Conservation (phyloP, 35 echinoderm and acorn worm species). For the Diadema setosum region DNA sequence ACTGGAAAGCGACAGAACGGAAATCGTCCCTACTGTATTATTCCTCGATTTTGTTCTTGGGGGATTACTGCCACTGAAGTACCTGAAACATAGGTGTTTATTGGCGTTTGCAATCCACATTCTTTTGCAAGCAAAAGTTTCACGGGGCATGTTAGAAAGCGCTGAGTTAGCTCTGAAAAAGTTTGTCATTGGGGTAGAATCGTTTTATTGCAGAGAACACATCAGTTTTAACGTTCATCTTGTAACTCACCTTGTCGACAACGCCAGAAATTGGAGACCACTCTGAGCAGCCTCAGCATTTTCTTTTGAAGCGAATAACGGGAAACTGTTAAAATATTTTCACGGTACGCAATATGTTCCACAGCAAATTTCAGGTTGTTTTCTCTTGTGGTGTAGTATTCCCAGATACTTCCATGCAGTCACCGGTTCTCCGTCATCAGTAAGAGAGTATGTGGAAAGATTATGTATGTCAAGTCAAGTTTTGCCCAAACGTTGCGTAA, state of each 20-base stretch:
- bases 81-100: slow-evolving; percentile 22
- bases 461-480: neutral
- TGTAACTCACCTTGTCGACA: neutral
- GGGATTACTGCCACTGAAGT: neutral
- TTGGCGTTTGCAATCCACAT: neutral
- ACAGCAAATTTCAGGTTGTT: slow-evolving; percentile 9
- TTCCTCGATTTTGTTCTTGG: neutral
- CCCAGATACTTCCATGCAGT: neutral
- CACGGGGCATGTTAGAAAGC: neutral
- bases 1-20: slow-evolving; percentile 45
- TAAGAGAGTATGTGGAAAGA: neutral
- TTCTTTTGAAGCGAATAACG: slow-evolving; percentile 40
- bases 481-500: neutral
- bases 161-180: neutral
- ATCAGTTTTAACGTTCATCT: slow-evolving; percentile 32
- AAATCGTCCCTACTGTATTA: slow-evolving; percentile 31
- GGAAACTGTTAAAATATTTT: slow-evolving; percentile 9
- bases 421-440: neutral
- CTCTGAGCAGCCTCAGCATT: slow-evolving; percentile 37
- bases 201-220: slow-evolving; percentile 15
- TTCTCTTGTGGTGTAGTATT: slow-evolving; percentile 10
- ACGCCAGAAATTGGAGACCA: slow-evolving; percentile 44
- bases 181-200: slow-evolving; percentile 31
- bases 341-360: slow-evolving; percentile 40
- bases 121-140: slow-evolving; percentile 2